Evolutionary conservation across 2,113 vertebrate genomes (phyloP), one percentile per base, ranked within the genome.

Genomic region (Edolisoma coerulescens): DNA sequence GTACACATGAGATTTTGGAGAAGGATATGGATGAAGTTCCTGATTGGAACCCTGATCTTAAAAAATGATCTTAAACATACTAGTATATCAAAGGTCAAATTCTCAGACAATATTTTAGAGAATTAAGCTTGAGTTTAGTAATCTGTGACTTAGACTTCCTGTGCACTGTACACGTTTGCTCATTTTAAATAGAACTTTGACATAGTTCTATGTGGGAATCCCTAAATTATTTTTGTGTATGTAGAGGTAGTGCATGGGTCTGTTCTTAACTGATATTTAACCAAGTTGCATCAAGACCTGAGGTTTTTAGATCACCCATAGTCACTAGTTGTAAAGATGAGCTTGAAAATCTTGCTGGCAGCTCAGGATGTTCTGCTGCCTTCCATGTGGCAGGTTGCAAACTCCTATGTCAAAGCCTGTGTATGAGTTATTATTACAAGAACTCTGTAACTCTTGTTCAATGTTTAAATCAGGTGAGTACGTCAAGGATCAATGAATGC

Each of bases 91-190:
- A 44, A 84, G 16, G 21, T 18, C 21, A 50, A 63, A 50, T 39
- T 80, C 16, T 32, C 30, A 52, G n/a, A 33, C 8, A 49, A 0
- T 54, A 37, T 74, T 81, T 41, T 10, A 5, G 23, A 85, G 4
- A 54, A 13, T 19, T 64, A 13, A 54, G 3, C 33, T 50, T 64
- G 15, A 16, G 13, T 76, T 77, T 53, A 64, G 15, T 60, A 6
- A 11, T 50, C 11, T 90, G 24, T 83, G 4, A 7, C 22, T 33
- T 16, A 37, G 50, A 41, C 4, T 67, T 80, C 19, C 4, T 10
- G 2, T 65, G 14, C 1, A 8, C 21, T 60, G 2, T 57, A 61
- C 6, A 6, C 0, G 1, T 77, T 7, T 13, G 13, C 60, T 84
- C 4, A n/a, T 60, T 75, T 53, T 24, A 68, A 35, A 3, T 27